phyloP scores from a whole-genome alignment of 2,888 invertebrate genomes.

The Oscheius sp. region DNA sequence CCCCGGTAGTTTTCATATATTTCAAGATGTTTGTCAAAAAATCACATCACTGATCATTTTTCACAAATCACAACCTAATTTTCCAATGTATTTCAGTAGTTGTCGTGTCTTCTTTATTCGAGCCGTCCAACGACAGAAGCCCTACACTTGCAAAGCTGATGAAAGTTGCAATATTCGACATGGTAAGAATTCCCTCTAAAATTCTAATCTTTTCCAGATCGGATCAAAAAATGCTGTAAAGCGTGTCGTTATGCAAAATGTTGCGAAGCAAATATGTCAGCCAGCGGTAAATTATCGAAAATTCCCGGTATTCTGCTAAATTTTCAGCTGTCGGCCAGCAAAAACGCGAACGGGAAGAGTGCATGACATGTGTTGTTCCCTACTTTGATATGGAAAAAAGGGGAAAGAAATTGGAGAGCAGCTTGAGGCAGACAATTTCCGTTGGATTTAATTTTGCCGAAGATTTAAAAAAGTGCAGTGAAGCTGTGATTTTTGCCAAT shows the following conservation, averaged over 20 bases:
- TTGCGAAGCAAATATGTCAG: conserved; percentile 13
- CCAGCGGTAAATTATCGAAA: not conserved
- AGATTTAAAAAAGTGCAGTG: not conserved
- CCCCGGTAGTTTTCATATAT: no score
- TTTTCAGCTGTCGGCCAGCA: conserved; percentile 12
- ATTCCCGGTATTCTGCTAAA: no score
- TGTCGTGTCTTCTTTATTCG: conserved; percentile 25
- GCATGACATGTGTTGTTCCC: conserved; percentile 1
- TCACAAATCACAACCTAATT: not conserved
- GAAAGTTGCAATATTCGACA: not conserved
- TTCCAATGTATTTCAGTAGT: not conserved
- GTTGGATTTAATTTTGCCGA: conserved; percentile 21
- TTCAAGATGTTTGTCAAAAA: no score
- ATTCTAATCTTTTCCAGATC: not conserved
- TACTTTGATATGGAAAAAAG: not conserved
- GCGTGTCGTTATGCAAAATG: conserved; percentile 25
- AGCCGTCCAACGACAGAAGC: conserved; percentile 9
- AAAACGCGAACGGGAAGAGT: not conserved
- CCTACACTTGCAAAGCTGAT: not conserved
- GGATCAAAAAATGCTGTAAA: conserved; percentile 24
- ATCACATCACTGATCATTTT: no score
- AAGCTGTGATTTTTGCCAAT: conserved; percentile 14
- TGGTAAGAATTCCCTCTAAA: not conserved
- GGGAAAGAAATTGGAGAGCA: not conserved
- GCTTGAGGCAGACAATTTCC: not conserved